Evolutionary conservation across 2,888 invertebrate genomes (phyloP).

Genomic region (Panopea generosa): DNA sequence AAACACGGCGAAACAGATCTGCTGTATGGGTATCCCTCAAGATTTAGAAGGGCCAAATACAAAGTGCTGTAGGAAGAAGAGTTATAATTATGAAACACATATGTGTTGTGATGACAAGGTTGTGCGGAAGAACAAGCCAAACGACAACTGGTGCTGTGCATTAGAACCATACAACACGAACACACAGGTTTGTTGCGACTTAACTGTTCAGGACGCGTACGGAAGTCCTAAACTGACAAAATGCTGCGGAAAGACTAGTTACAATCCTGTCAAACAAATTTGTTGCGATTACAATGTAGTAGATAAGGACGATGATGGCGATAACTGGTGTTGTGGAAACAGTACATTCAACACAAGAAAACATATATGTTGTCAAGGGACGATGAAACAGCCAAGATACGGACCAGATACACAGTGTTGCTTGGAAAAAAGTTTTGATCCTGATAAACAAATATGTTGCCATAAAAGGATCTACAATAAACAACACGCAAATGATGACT

Average conservation of each 20-base stretch:
- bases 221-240: slow-evolving; percentile 35
- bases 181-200: slow-evolving; percentile 49
- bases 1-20: slow-evolving; percentile 28
- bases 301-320: slow-evolving; percentile 34
- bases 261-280: slow-evolving; percentile 36
- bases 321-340: slow-evolving; percentile 55
- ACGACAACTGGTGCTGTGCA: slow-evolving; percentile 49
- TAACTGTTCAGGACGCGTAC: slow-evolving; percentile 27
- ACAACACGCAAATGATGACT: slow-evolving; percentile 33
- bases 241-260: slow-evolving; percentile 49
- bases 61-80: slow-evolving; percentile 35
- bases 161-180: slow-evolving; percentile 34
- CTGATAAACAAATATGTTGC: slow-evolving; percentile 39
- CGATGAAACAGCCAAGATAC: slow-evolving; percentile 33
- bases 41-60: slow-evolving; percentile 39
- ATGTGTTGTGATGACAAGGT: slow-evolving; percentile 53
- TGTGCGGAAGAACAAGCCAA: slow-evolving; percentile 30
- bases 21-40: slow-evolving; percentile 50
- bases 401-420: slow-evolving; percentile 45
- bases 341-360: slow-evolving; percentile 46
- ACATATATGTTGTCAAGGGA: slow-evolving; percentile 43
- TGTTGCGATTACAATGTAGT: slow-evolving; percentile 41
- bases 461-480: slow-evolving; percentile 36
- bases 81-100: slow-evolving; percentile 40
- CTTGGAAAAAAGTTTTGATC: slow-evolving; percentile 38